Base-by-base conservation (phyloP, 2,113 vertebrate genomes). In the Cyphomyrus discorhynchus region DNA sequence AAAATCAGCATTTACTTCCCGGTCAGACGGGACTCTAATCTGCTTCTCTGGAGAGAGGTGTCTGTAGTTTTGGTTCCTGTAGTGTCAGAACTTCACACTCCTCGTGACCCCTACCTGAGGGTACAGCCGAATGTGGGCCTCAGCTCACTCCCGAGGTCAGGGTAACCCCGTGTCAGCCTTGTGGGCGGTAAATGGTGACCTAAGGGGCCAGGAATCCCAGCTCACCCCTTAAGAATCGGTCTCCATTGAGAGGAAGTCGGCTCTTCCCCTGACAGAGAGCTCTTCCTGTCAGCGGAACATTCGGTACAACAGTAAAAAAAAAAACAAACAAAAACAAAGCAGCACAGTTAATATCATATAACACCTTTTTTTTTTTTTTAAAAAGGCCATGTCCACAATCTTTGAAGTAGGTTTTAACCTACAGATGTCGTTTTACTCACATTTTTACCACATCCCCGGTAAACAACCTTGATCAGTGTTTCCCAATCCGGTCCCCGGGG, bases 201-300 rank as follows among this genome's bases (percentile, higher is more conserved):
- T 35, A 8, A 39, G 1, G 27, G 17, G 24, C 21, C 10, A 4
- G 91, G 84, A 89, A 88, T 90, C 91, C 83, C 90, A 52, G 93
- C 93, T 94, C 92, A 92, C 94, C 91, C 86, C 91, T 92, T 93
- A 92, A 70, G 8, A 66, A 90, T 92, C 49, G 10, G 89, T 91
- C 85, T 91, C 87, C 90, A 50, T 15, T 10, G 24, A 92, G 91
- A 62, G 31, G 89, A 58, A 70, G 46, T 52, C 5, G 35, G 56
- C 58, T 49, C 84, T 74, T 88, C 45, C 87, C 24, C 87, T 74
- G 87, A 88, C n/a, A 88, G 8, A 88, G 66, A 49, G 58, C 42
- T 15, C 45, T 88, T 88, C 87, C 87, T 88, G 58, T 66, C 5
- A 56, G 31, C 2, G 17, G 35, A 86, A n/a, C 46, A 31, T 49